Percentiles rank a stretch among this genome's conserved stretches.
phyloP scores from a whole-genome alignment of 2,797 vertebrate genomes.

The Meda fulgida region DNA sequence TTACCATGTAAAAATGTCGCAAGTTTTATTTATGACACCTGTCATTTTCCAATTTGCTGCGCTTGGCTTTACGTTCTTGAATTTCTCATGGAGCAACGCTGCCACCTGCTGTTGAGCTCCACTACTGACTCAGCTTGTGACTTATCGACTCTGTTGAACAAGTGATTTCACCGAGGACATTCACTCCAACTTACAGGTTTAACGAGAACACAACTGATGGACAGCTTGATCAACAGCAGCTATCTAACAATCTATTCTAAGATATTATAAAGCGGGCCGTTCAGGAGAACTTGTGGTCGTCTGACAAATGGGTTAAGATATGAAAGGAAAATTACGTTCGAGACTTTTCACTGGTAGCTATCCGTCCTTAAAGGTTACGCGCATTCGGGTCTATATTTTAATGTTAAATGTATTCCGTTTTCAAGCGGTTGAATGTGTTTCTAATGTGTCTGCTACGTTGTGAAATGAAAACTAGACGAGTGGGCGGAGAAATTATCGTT shows the following conservation, averaged over 20 bases:
- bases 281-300: background rate
- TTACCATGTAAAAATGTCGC: background rate
- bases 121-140: background rate
- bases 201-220: background rate
- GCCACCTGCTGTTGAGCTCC: conserved; percentile 15
- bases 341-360: background rate
- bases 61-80: background rate
- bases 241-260: background rate
- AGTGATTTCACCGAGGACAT: background rate
- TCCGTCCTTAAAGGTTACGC: background rate
- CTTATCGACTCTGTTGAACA: background rate
- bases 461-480: background rate
- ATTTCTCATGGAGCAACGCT: conserved; percentile 4
- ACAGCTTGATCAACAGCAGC: background rate
- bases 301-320: background rate
- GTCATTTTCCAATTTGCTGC: background rate
- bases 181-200: background rate
- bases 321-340: background rate
- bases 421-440: background rate
- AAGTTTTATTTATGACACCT: background rate
- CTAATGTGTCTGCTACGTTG: background rate
- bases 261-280: background rate
- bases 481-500: background rate
- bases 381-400: background rate
- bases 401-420: background rate